A percentile compares a stretch with the other conserved stretches of the same genome.
phyloP scores from a whole-genome alignment of 1,140 invertebrate species.

The Pseudomyrmex sp. region DNA sequence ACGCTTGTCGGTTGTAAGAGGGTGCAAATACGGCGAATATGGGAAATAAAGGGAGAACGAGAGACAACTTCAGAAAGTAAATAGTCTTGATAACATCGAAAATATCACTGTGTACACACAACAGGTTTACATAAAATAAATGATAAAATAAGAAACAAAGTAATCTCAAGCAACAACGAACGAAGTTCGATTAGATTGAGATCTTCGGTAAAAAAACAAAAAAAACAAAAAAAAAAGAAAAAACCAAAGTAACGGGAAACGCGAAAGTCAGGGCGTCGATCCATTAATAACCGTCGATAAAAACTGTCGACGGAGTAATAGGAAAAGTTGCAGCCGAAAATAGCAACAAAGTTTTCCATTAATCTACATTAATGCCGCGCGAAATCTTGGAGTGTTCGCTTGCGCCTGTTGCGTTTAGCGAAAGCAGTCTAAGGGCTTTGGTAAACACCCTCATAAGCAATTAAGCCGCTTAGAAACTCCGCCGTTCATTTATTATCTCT shows the following conservation, averaged over 20 bases:
- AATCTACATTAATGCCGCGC: slow-evolving; percentile 65
- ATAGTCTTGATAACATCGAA: neutral
- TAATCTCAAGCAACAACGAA: neutral
- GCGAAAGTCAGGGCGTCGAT: slow-evolving; percentile 20
- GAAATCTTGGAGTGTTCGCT: slow-evolving; percentile 12
- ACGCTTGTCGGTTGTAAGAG: neutral
- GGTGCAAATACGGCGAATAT: slow-evolving; percentile 14
- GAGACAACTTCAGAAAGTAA: too few relatives aligned
- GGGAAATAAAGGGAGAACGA: neutral
- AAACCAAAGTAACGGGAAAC: neutral
- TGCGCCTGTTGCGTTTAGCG: slow-evolving; percentile 31
- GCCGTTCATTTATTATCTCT: slow-evolving; percentile 62
- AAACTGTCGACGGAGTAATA: slow-evolving; percentile 47
- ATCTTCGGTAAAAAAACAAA: neutral
- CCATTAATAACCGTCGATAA: slow-evolving; percentile 50
- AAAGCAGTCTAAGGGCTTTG: slow-evolving; percentile 11
- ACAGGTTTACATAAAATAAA: neutral
- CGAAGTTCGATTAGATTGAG: slow-evolving; percentile 2
- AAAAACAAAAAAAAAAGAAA: neutral
- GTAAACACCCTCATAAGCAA: slow-evolving; percentile 70
- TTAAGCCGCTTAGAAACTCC: slow-evolving; percentile 64
- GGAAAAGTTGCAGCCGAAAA: slow-evolving; percentile 51
- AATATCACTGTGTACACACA: neutral
- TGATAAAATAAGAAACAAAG: neutral
- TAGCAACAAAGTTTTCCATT: slow-evolving; percentile 62